phyloP scores from a whole-genome alignment of 2,797 vertebrate genomes.

The Chelmon rostratus region DNA sequence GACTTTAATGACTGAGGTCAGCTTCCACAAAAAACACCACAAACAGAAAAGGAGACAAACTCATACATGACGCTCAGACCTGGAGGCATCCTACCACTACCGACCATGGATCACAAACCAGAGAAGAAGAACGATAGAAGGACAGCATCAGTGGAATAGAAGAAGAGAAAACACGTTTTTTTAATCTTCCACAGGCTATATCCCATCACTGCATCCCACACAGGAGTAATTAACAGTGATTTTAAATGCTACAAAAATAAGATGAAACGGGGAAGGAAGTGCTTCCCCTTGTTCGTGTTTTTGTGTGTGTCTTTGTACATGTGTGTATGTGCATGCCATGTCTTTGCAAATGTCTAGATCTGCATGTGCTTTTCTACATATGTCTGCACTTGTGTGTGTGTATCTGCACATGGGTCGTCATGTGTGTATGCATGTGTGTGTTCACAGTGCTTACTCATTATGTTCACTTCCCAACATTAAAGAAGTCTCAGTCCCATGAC shows the following conservation, averaged over 20 bases:
- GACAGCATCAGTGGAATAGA: constrained; percentile 81
- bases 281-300: constrained; percentile 76
- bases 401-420: constrained; percentile 59
- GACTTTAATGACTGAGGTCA: constrained; percentile 77
- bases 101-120: constrained; percentile 81
- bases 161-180: constrained; percentile 79
- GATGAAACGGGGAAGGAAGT: constrained; percentile 82
- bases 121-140: constrained; percentile 78
- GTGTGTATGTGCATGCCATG: constrained; percentile 77
- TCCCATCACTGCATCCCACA: constrained; percentile 82
- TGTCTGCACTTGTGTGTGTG: constrained; percentile 60
- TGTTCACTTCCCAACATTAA: constrained; percentile 75
- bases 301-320: constrained; percentile 63
- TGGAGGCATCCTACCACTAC: constrained; percentile 81
- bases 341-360: constrained; percentile 64
- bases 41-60: constrained; percentile 81
- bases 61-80: constrained; percentile 81
- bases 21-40: constrained; percentile 78
- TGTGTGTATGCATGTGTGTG: constrained; percentile 66
- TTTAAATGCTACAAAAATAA: constrained; percentile 91
- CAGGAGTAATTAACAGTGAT: constrained; percentile 86
- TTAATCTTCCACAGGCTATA: constrained; percentile 83
- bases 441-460: constrained; percentile 83
- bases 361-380: constrained; percentile 67
- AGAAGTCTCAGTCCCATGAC: constrained; percentile 75